Conservation (phyloP, 2,797 vertebrate species). For the Fratercula arctica region DNA sequence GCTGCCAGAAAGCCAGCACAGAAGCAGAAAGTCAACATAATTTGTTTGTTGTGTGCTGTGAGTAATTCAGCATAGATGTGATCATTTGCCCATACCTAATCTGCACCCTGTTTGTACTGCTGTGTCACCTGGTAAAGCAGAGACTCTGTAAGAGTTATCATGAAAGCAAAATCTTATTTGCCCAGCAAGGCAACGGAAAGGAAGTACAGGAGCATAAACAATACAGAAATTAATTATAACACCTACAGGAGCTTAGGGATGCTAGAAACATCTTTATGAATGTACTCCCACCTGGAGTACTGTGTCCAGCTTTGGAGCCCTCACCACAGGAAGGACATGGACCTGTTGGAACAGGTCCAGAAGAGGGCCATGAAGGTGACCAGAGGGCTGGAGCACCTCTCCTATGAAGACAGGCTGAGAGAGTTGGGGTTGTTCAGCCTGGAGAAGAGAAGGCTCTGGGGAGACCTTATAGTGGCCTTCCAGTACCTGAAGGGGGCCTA, state of each 20-base stretch:
- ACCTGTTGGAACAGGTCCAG: no score
- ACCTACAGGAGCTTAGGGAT: neutral
- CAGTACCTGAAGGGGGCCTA: no score
- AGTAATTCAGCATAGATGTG: neutral
- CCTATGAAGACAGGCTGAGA: no score
- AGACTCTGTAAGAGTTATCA: neutral
- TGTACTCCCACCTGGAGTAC: no score
- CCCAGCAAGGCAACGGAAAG: neutral
- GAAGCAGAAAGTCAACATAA: constrained; percentile 2
- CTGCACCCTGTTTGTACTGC: neutral
- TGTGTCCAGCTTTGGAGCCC: no score
- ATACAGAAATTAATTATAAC: neutral
- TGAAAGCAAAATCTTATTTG: neutral
- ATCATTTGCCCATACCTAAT: constrained; percentile 26
- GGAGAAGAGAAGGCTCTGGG: no score
- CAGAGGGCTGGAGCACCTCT: no score
- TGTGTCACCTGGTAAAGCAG: neutral
- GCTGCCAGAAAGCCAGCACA: neutral
- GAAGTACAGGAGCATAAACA: neutral
- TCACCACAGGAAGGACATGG: no score
- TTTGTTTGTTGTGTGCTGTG: constrained; percentile 13
- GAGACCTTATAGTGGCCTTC: no score
- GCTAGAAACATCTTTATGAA: neutral
- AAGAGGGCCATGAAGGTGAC: no score
- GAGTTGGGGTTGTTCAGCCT: no score